Evolutionary conservation across 2,888 invertebrate species (phyloP), one percentile per base, ranked within the genome.

Genomic region (Lissonota sp.): DNA sequence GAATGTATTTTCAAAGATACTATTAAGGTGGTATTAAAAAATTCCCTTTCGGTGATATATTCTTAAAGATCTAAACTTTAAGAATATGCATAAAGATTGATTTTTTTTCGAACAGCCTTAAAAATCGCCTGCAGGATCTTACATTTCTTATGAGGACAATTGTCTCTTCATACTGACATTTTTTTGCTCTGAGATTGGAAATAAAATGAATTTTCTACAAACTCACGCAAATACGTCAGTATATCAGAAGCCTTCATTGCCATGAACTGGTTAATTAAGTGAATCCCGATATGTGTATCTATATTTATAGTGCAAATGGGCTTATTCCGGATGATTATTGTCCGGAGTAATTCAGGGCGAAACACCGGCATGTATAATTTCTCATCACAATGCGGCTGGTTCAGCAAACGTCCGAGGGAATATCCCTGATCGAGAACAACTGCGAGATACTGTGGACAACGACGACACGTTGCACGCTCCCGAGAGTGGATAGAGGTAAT

Each of bases 381-480:
- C 44, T 53, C 8, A 40, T 16, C 51, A 7, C 53, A 12, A 5
- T 6, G 26, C 26, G 6, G 53, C 26, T 14, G 26, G 10, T 12
- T 71, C 26, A 16, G 44, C 16, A 26, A 16, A 10, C 42, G 16
- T 44, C 63, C 60, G 26, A 16, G 40, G 49, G 42, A 37, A 55
- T 55, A 55, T 12, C 16, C 44, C 16, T 26, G 42, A 62, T 53
- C 44, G 39, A 37, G 44, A 26, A 26, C 14, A 12, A 49, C 14
- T 12, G 53, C 53, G 49, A n/a, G 5, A 49, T 14, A 53, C 53
- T 12, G 14, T 12, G 53, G 16, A 53, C 53, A 53, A 53, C n/a
- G 42, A 60, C n/a, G 70, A 49, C 40, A 42, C 66, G 66, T 57
- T 60, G 62, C 53, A 62, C 53, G 66, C 55, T 75, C 74, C 74